Evolutionary conservation across 2,113 vertebrate genomes (phyloP), one percentile per base, ranked within the genome.

Genomic region (Poeciliopsis prolifica): DNA sequence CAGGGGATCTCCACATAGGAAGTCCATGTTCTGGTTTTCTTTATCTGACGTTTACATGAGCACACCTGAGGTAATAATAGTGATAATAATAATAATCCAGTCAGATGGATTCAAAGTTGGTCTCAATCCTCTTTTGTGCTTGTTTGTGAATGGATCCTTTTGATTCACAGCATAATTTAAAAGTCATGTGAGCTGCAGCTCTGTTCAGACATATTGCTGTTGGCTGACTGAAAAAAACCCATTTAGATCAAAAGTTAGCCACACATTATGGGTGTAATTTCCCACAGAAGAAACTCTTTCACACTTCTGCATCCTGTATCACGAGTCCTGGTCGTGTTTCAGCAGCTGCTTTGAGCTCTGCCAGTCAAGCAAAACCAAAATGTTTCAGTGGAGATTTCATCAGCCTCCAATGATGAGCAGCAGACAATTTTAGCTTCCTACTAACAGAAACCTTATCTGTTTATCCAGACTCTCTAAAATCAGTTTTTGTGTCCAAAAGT

Each of bases 291-390:
- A 78, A 17, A 3, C 64, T 58, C 30, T 42, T 70, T 78, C 74
- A 70, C 78, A 82, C 71, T 79, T 91, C 62, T 85, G 77, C 71
- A 79, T 83, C 73, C 62, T n/a, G 67, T 72, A 70, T 71, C 81
- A 63, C 51, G 48, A 48, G 71, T 77, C 61, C 79, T 48, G 64
- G 24, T n/a, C 28, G 13, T 14, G 42, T 30, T 35, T 15, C 37
- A 79, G 11, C 68, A 86, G 77, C 82, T 87, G 80, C 61, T 86
- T 30, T 11, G 4, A 61, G 81, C 77, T 86, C 84, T 77, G 80
- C 68, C 62, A 73, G 83, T 80, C 78, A 84, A 80, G 65, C 29
- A 29, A 72, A 61, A 78, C 54, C 7, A 29, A 13, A 51, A 68
- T 11, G 60, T 58, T 35, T 60, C 67, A 80, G 66, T 69, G 60